phyloP scores from a whole-genome alignment of 2,797 vertebrate genomes.

The Microctenopoma lineatum region DNA sequence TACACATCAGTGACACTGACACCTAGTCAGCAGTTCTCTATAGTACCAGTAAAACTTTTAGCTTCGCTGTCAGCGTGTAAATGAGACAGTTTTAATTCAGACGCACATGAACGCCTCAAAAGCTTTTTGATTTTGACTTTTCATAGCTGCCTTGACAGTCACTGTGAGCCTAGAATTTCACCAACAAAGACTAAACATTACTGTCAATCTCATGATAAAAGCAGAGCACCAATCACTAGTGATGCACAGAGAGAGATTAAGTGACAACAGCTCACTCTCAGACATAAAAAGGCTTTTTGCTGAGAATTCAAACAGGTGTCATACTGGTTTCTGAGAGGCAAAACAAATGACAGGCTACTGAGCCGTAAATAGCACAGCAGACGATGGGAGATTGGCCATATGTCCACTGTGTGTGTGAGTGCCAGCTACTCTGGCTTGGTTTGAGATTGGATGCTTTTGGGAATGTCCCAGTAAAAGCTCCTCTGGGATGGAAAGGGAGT shows the following conservation, averaged over 20 bases:
- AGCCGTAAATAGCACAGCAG: conserved; percentile 82
- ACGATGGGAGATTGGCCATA: conserved; percentile 82
- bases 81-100: conserved; percentile 34
- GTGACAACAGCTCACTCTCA: conserved; percentile 67
- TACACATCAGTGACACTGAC: conserved; percentile 7
- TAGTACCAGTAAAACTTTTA: conserved; percentile 5
- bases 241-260: conserved; percentile 63
- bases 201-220: conserved; percentile 51
- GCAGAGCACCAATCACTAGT: conserved; percentile 47
- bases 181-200: conserved; percentile 41
- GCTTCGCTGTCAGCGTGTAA: conserved; percentile 21
- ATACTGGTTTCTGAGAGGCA: conserved; percentile 75
- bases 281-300: conserved; percentile 70
- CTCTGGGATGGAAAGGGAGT: conserved; percentile 64
- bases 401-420: conserved; percentile 75
- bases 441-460: conserved; percentile 74
- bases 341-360: conserved; percentile 80
- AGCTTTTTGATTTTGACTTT: conserved; percentile 51
- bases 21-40: conserved; percentile 12
- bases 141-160: conserved; percentile 52
- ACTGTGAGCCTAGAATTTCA: conserved; percentile 44
- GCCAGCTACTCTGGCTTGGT: conserved; percentile 73
- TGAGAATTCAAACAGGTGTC: conserved; percentile 86
- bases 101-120: conserved; percentile 50
- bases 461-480: conserved; percentile 74